Base-by-base conservation (phyloP, 2,888 invertebrate species). In the Carterocephalus palaemon region DNA sequence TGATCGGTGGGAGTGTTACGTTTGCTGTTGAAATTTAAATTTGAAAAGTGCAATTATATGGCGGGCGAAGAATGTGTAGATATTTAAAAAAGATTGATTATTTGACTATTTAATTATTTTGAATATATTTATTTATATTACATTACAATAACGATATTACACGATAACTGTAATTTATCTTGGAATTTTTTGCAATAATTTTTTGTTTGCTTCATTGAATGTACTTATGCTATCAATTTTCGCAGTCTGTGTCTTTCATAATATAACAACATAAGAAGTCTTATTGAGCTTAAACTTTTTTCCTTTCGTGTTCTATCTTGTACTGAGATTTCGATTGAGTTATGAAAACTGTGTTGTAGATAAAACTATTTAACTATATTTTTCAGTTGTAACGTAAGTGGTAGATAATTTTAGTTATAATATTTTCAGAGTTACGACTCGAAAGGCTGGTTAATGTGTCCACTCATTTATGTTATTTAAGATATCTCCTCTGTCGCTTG, bases 381-480 rank as follows among this genome's bases (percentile, higher is more conserved):
- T 64, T 59, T 67, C 67, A 70, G 64, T 73, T 69, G 64, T 73
- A 77, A 64, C 49, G 42, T 64, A 73, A 72, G 67, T 58, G 59
- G 59, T 65, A 54, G 66, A 56, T 47, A 57, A 56, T 63, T 56
- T 56, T 75, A 73, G 64, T 70, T 67, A 49, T 74, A 71, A 65
- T 67, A 42, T 60, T 62, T 66, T 64, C 59, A 62, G 75, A 74
- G 76, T 64, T 66, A 63, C 64, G 70, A 62, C 72, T 75, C 75
- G 50, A 39, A 69, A 75, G 71, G 84, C 84, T 85, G 85, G 83
- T 85, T 82, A 72, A 77, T 64, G 85, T 73, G 83, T 81, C 85
- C 83, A 84, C 75, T 80, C 64, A 59, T 64, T 67, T 67, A 60
- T 62, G 67, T 67, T 58, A 54, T 70, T 69, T 70, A 67, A 67